Conservation (phyloP, 2,797 vertebrate genomes). For the Pogoniulus pusillus region DNA sequence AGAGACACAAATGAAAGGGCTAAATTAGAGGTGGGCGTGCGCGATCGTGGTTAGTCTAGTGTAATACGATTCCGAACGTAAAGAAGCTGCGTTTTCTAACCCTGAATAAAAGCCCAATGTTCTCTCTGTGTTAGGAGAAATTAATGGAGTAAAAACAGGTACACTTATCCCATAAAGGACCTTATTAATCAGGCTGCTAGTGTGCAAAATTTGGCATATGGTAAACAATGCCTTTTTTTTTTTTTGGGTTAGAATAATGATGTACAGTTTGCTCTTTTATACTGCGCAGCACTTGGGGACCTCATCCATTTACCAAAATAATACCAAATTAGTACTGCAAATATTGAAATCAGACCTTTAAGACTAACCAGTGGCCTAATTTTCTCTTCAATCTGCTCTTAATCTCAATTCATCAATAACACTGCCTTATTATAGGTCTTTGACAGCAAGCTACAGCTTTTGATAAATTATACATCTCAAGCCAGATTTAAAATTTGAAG, state of each 20-base stretch:
- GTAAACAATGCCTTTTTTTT: constrained; percentile 78
- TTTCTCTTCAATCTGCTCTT: constrained; percentile 92
- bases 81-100: constrained; percentile 73
- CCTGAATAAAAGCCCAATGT: constrained; percentile 65
- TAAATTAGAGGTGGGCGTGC: constrained; percentile 52
- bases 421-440: constrained; percentile 89
- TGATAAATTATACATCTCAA: constrained; percentile 99
- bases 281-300: constrained; percentile 74
- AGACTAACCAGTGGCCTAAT: constrained; percentile 87
- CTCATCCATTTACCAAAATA: constrained; percentile 87
- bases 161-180: constrained; percentile 76
- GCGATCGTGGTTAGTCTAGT: constrained; percentile 68
- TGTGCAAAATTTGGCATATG: constrained; percentile 72
- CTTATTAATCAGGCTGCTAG: constrained; percentile 79
- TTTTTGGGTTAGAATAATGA: constrained; percentile 78
- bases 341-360: constrained; percentile 90
- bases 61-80: constrained; percentile 72
- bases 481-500: constrained; percentile 97
- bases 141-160: constrained; percentile 77
- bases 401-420: constrained; percentile 99
- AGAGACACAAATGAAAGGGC: constrained; percentile 65
- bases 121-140: constrained; percentile 77
- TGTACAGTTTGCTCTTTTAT: constrained; percentile 75
- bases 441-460: constrained; percentile 91
- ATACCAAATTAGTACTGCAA: constrained; percentile 91